These are phyloP conservation scores for Ichneumoninae sp. DNA, from an alignment of 2,888 invertebrate species.

Conservation along the genomic window DNA sequence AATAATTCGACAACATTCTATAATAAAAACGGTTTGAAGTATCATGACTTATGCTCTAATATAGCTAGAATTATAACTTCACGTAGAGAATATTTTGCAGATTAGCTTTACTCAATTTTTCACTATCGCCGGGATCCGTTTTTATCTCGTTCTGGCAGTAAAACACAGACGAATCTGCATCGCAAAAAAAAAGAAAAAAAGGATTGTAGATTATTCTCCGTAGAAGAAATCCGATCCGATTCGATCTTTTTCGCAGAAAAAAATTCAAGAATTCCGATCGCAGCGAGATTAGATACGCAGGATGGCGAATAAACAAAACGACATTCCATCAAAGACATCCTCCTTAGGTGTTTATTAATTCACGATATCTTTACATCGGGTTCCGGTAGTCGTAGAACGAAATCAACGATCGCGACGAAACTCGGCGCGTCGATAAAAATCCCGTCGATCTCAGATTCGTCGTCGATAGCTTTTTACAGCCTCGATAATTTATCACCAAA, in stretches of 20 bases:
- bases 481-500: slow-evolving; percentile 66
- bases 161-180: too few species aligned
- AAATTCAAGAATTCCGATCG: too few species aligned
- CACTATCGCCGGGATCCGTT: too few species aligned
- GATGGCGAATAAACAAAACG: background rate
- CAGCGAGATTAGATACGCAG: too few species aligned
- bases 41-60: slow-evolving; percentile 83
- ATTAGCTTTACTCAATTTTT: too few species aligned
- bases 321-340: background rate
- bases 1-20: background rate
- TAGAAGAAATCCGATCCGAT: too few species aligned
- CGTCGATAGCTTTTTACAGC: slow-evolving; percentile 39
- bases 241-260: too few species aligned
- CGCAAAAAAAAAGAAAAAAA: slow-evolving; percentile 77
- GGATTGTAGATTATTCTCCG: slow-evolving; percentile 81
- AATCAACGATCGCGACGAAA: background rate
- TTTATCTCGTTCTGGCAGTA: too few species aligned
- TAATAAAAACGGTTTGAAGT: slow-evolving; percentile 25
- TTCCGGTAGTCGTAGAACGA: background rate
- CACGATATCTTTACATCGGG: background rate
- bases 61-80: slow-evolving; percentile 88
- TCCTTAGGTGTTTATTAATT: slow-evolving; percentile 1
- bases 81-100: slow-evolving; percentile 84
- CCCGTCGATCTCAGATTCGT: slow-evolving; percentile 13
- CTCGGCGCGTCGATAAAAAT: slow-evolving; percentile 13